Conservation (phyloP, 1,140 invertebrate genomes). For the Prorops nasuta region DNA sequence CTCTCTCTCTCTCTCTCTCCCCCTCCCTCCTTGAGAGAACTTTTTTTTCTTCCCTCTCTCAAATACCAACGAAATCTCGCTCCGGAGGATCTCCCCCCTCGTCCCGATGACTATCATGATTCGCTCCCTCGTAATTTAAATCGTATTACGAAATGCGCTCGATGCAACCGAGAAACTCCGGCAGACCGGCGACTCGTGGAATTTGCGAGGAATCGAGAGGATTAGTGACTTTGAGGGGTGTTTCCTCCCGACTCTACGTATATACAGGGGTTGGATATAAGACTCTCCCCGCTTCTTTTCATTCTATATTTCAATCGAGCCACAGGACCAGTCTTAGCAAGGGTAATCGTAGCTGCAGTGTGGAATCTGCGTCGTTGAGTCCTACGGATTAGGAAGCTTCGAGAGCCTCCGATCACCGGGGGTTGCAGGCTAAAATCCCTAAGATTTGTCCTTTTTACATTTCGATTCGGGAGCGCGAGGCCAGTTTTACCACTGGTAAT, state of each 20-base stretch:
- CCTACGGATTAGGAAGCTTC: neutral
- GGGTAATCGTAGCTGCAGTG: neutral
- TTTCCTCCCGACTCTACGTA: too few species aligned
- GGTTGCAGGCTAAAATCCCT: neutral
- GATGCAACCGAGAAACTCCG: too few species aligned
- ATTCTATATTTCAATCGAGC: too few species aligned
- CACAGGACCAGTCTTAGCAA: neutral
- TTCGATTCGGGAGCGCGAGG: constrained; percentile 38
- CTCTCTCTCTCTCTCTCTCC: constrained; percentile 8
- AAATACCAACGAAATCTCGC: too few species aligned
- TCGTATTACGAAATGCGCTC: too few species aligned
- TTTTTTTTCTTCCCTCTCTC: neutral
- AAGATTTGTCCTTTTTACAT: constrained; percentile 37
- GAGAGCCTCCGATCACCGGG: neutral
- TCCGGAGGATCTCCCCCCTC: constrained; percentile 2
- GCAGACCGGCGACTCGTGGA: neutral
- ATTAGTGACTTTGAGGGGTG: too few species aligned
- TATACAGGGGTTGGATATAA: too few species aligned
- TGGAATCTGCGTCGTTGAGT: neutral
- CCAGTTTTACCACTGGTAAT: constrained; percentile 45
- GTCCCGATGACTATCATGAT: constrained; percentile 11
- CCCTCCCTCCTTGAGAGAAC: constrained; percentile 1
- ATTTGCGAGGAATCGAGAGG: too few species aligned
- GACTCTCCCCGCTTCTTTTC: too few species aligned
- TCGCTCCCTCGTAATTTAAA: neutral